These are phyloP conservation scores for Cynocephalus volans DNA, from an alignment of 2,113 vertebrate genomes.

Conservation along the genomic window DNA sequence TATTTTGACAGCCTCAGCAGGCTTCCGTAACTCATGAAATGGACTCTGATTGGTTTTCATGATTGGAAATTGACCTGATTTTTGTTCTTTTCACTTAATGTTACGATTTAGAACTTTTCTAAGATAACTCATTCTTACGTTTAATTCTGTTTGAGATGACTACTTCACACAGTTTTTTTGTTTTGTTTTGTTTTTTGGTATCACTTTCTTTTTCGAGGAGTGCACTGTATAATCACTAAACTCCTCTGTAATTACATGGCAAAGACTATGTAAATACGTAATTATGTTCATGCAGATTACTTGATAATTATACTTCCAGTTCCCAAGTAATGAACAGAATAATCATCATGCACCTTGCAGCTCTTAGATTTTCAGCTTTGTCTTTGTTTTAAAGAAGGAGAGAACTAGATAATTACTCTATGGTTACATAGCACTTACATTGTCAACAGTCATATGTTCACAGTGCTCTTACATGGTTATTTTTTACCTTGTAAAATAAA, in stretches of 20 bases:
- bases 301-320: constrained; percentile 93
- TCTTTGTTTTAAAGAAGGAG: constrained; percentile 90
- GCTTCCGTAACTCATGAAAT: constrained; percentile 9
- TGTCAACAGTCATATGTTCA: constrained; percentile 86
- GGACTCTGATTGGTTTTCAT: constrained; percentile 17
- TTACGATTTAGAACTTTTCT: constrained; percentile 63
- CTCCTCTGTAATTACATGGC: constrained; percentile 91
- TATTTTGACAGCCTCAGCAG: constrained; percentile 31
- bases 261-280: constrained; percentile 93
- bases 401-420: constrained; percentile 88
- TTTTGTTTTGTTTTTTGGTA: constrained; percentile 87
- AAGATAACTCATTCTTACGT: constrained; percentile 46
- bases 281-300: constrained; percentile 94
- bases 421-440: constrained; percentile 85
- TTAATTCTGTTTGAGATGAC: constrained; percentile 83
- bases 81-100: constrained; percentile 63
- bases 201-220: constrained; percentile 90
- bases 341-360: constrained; percentile 90
- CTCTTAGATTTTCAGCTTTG: constrained; percentile 88
- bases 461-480: constrained; percentile 83
- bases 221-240: constrained; percentile 89
- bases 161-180: constrained; percentile 60
- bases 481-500: constrained; percentile 83
- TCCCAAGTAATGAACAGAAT: constrained; percentile 91
- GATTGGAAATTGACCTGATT: constrained; percentile 67